These are phyloP conservation scores for Himalopsyche phryganea DNA, from an alignment of 1,140 invertebrate species.

Conservation along the genomic window DNA sequence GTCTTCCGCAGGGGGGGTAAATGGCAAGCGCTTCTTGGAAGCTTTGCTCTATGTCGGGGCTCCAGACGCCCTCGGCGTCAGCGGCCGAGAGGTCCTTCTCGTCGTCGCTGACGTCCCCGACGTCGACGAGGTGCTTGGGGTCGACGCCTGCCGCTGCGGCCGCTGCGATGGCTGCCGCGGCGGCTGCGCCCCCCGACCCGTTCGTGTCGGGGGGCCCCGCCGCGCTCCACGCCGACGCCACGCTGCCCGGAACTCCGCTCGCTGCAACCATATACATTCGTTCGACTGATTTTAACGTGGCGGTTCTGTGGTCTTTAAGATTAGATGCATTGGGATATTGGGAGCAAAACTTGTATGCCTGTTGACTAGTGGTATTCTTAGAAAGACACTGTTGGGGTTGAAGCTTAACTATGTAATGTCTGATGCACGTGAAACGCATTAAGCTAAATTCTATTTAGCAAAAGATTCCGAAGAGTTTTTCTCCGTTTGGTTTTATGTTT, in stretches of 20 bases:
- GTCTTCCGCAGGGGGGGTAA: constrained; percentile 96
- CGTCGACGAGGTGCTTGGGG: constrained; percentile 76
- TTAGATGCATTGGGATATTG: no score
- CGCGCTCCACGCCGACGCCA: constrained; percentile 82
- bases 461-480: no score
- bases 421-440: no score
- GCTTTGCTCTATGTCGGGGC: constrained; percentile 99
- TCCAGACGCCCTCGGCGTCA: constrained; percentile 99
- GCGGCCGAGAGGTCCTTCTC: constrained; percentile 79
- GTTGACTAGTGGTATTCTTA: no score
- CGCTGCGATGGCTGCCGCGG: constrained; percentile 49
- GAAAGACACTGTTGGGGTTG: no score
- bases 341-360: no score
- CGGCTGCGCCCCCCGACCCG: constrained; percentile 71
- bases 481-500: no score
- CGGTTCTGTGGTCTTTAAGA: neutral
- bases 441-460: no score
- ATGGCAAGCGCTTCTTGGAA: constrained; percentile 99
- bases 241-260: constrained; percentile 56
- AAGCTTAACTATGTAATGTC: no score
- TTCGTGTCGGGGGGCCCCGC: constrained; percentile 59
- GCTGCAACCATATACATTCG: constrained; percentile 30
- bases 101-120: constrained; percentile 76
- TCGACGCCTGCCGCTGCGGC: constrained; percentile 71
- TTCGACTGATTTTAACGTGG: constrained; percentile 1